A percentile compares a stretch with the other conserved stretches of the same genome.
These are phyloP conservation scores for Machaerirhynchus nigripectus DNA, from an alignment of 2,113 vertebrate species.

Conservation along the genomic window DNA sequence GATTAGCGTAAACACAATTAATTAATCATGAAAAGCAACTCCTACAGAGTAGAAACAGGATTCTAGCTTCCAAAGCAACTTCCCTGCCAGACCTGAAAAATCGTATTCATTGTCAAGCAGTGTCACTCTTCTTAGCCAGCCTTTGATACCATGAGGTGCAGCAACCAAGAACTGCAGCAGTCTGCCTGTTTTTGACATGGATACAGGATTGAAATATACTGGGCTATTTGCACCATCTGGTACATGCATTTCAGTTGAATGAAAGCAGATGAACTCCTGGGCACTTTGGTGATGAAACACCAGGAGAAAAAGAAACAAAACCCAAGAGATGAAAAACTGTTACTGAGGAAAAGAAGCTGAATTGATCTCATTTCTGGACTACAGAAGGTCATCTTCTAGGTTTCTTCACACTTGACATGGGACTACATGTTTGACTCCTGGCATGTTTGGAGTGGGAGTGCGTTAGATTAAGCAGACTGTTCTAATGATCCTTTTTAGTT, in stretches of 20 bases:
- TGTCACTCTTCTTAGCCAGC: slow-evolving; percentile 53
- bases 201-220: slow-evolving; percentile 64
- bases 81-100: slow-evolving; percentile 60
- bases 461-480: slow-evolving; percentile 26
- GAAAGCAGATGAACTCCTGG: slow-evolving; percentile 55
- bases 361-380: slow-evolving; percentile 23
- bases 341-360: not conserved
- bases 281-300: slow-evolving; percentile 58
- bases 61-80: slow-evolving; percentile 54
- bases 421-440: not conserved
- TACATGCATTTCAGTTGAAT: slow-evolving; percentile 63
- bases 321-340: slow-evolving; percentile 37
- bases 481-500: slow-evolving; percentile 55
- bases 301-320: slow-evolving; percentile 58
- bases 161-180: slow-evolving; percentile 63
- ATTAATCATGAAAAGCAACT: slow-evolving; percentile 67
- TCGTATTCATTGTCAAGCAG: slow-evolving; percentile 55
- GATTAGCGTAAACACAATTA: slow-evolving; percentile 57
- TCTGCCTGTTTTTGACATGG: slow-evolving; percentile 57
- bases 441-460: not conserved
- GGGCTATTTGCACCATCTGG: slow-evolving; percentile 64
- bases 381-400: not conserved
- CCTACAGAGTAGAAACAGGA: slow-evolving; percentile 20
- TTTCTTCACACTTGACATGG: not conserved
- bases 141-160: slow-evolving; percentile 67